Conservation (phyloP, 2,113 vertebrate species). For the Lanius collurio region DNA sequence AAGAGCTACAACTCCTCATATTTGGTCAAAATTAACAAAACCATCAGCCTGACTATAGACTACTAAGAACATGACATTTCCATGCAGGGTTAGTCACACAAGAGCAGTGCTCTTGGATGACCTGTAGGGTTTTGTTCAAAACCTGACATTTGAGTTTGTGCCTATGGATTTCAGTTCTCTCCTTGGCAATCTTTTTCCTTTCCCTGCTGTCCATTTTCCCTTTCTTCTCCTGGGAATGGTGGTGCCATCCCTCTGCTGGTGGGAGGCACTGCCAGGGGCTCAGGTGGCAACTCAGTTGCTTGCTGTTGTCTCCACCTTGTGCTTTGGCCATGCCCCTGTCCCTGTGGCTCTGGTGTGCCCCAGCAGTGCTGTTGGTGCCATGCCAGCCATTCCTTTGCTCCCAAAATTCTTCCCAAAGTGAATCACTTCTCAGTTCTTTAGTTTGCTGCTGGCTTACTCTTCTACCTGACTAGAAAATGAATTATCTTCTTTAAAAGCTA, state of each 20-base stretch:
- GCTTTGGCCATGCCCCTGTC: not conserved
- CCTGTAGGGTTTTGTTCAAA: not conserved
- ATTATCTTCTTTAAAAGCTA: not conserved
- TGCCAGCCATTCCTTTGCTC: not conserved
- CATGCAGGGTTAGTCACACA: rapidly evolving
- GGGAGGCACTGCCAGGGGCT: not conserved
- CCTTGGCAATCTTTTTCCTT: not conserved
- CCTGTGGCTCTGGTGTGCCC: not conserved
- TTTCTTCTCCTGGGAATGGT: not conserved
- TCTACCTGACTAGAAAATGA: not conserved
- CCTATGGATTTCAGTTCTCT: not conserved
- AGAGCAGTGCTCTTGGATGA: not conserved
- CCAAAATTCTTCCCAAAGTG: not conserved
- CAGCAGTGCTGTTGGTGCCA: not conserved
- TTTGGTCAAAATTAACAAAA: not conserved
- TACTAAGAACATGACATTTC: rapidly evolving
- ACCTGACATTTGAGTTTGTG: not conserved
- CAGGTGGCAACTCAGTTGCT: not conserved
- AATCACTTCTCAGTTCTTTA: not conserved
- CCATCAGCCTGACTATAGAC: not conserved
- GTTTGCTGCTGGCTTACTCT: not conserved
- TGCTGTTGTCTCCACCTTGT: not conserved
- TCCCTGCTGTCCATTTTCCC: not conserved
- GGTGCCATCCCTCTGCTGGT: not conserved
- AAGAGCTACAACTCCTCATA: not conserved